Conservation (phyloP, 2,113 vertebrate genomes). For the Thermophis baileyi region DNA sequence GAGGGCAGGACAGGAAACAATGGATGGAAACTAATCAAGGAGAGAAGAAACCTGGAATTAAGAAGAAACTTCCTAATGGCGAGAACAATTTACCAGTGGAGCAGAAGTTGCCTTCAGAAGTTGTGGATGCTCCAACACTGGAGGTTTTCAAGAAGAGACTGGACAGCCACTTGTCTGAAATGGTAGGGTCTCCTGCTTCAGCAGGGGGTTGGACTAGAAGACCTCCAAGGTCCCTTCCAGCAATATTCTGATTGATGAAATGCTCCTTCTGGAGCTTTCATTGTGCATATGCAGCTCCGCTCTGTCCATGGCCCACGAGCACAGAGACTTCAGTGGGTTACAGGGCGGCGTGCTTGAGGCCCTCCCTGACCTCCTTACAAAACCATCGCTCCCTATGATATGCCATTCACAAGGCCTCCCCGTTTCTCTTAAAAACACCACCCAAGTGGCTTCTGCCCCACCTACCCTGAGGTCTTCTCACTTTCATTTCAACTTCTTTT, state of each 20-base stretch:
- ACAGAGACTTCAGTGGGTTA: too few species aligned
- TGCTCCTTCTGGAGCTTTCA: neutral
- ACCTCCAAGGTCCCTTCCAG: neutral
- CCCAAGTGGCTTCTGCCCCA: neutral
- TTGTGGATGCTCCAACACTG: too few species aligned
- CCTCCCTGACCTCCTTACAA: too few species aligned
- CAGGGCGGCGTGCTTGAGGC: too few species aligned
- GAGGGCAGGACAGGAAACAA: neutral
- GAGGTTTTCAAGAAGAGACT: neutral
- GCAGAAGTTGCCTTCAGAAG: too few species aligned
- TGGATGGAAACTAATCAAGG: too few species aligned
- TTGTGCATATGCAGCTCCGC: too few species aligned
- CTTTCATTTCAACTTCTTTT: neutral
- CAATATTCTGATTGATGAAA: neutral
- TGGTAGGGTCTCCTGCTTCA: neutral
- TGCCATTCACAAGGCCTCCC: too few species aligned
- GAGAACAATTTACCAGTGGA: neutral
- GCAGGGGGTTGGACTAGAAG: neutral
- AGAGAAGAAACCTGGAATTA: neutral
- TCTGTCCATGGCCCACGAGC: too few species aligned
- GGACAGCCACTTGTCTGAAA: neutral
- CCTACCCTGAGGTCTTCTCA: neutral
- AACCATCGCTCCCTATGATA: too few species aligned
- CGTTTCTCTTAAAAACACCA: too few species aligned
- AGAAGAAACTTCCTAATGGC: neutral